Conservation (phyloP, 1,140 invertebrate species). For the Galleria mellonella region DNA sequence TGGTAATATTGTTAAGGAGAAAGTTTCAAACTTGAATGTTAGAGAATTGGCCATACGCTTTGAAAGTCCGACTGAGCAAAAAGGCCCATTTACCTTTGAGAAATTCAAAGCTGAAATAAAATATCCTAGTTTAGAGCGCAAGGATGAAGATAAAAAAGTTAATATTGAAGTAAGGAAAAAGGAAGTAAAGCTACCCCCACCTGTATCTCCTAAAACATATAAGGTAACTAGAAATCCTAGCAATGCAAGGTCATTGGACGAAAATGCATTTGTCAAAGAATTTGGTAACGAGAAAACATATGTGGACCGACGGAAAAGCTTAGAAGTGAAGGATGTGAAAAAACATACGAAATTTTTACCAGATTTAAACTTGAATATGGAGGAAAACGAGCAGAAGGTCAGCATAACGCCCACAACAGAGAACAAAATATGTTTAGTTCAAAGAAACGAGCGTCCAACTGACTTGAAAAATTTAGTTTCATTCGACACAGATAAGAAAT, state of each 20-base stretch:
- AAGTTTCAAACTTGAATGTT: slow-evolving; percentile 61
- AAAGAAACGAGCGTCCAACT: slow-evolving; percentile 52
- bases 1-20: slow-evolving; percentile 45
- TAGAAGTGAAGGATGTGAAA: slow-evolving; percentile 68
- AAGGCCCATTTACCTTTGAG: slow-evolving; percentile 59
- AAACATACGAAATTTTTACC: slow-evolving; percentile 75
- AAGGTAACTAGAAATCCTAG: slow-evolving; percentile 76
- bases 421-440: slow-evolving; percentile 76
- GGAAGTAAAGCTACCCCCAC: slow-evolving; percentile 27
- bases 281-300: slow-evolving; percentile 66
- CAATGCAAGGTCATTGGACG: slow-evolving; percentile 83
- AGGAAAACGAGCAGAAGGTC: slow-evolving; percentile 35
- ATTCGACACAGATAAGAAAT: slow-evolving; percentile 73
- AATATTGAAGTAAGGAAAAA: slow-evolving; percentile 24
- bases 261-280: slow-evolving; percentile 80
- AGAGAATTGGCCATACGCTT: slow-evolving; percentile 76
- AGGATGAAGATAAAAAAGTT: slow-evolving; percentile 23
- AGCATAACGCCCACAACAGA: slow-evolving; percentile 75
- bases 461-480: slow-evolving; percentile 67
- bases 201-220: slow-evolving; percentile 44
- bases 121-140: slow-evolving; percentile 42
- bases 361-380: slow-evolving; percentile 67
- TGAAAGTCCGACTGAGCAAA: slow-evolving; percentile 74
- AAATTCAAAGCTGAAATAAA: slow-evolving; percentile 59
- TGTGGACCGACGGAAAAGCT: slow-evolving; percentile 66